Percentiles rank a stretch among this genome's conserved stretches.
Evolutionary conservation across 2,113 vertebrate genomes (phyloP).

Genomic region (Austrofundulus limnaeus): DNA sequence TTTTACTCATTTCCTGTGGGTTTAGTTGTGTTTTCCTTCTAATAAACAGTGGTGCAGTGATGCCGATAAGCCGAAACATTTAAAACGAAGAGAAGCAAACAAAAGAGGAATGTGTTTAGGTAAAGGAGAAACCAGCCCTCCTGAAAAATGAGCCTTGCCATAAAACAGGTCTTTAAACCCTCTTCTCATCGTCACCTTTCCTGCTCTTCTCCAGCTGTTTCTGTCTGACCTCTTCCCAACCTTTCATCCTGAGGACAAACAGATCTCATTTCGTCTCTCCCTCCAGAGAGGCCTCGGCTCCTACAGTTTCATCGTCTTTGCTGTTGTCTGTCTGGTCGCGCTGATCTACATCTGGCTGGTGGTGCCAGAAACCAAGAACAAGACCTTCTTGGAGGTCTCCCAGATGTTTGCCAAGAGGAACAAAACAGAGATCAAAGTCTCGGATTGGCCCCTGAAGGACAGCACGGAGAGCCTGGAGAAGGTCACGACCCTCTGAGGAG

Average conservation of each 20-base stretch:
- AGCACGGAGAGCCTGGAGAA: constrained; percentile 33
- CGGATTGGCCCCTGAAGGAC: constrained; percentile 34
- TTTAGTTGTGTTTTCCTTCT: neutral
- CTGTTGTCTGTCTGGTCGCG: constrained; percentile 81
- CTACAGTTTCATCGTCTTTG: constrained; percentile 90
- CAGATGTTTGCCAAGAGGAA: constrained; percentile 88
- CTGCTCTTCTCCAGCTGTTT: constrained; percentile 19
- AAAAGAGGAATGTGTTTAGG: constrained; percentile 13
- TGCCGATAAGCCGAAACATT: constrained; percentile 11
- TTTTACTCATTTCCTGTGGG: neutral
- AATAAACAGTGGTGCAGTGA: neutral
- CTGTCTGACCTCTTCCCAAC: neutral
- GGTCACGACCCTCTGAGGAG: constrained; percentile 65
- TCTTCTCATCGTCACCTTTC: constrained; percentile 3
- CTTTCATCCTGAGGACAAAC: neutral
- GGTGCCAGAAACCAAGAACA: constrained; percentile 91
- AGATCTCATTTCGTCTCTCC: constrained; percentile 22
- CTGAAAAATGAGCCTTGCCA: constrained; percentile 2
- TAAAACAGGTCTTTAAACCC: neutral
- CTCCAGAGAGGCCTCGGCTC: constrained; percentile 82
- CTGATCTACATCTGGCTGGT: constrained; percentile 84
- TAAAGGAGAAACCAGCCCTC: neutral
- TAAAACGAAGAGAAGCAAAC: constrained; percentile 22
- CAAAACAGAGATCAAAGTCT: constrained; percentile 72
- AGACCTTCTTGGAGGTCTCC: constrained; percentile 91